Base-by-base conservation (phyloP, 2,888 invertebrate genomes). In the Cistogaster globosa region DNA sequence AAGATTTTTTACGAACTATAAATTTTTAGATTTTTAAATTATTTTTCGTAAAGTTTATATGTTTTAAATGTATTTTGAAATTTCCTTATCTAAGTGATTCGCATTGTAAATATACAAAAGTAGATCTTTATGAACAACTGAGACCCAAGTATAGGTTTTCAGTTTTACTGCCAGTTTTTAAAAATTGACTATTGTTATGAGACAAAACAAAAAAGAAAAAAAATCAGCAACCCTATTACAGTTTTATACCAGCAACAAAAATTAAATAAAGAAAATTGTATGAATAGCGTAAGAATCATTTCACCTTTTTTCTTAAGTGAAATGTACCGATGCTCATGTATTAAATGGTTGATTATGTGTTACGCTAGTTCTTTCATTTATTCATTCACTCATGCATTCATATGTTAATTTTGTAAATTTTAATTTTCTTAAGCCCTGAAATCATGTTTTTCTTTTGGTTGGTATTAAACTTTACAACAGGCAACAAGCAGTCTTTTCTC, bases 321-420 rank as follows among this genome's bases (percentile, higher is more conserved):
- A 67, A 63, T 51, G 3, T 68, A 38, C 22, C 9, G 38, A n/a
- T 58, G 14, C 71, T 22, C n/a, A 38, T 51, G 14, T 58, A 68
- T 68, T 45, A 69, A 69, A 74, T 38, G 63, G 77, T 78, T 85
- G 74, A 75, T 78, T 85, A 78, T 78, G 38, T 71, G 53, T 75
- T 79, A 75, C 60, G 85, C 60, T 67, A 36, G 20, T 67, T 74
- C n/a, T 32, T 68, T 42, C 53, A 63, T 58, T 53, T 32, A 20
- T 14, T 58, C 58, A 42, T 8, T 53, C 68, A 53, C 14, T 63
- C 71, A 79, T 48, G 48, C 72, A 67, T 82, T 85, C 85, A 82
- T 82, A 85, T 85, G 85, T 78, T 79, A 85, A 85, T 85, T 82
- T 82, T 74, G 58, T 74, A 74, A 74, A 60, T 45, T 75, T 75